Evolutionary conservation across 2,797 vertebrate species (phyloP), one percentile per base, ranked within the genome.

Genomic region (Aselliscus stoliczkanus): DNA sequence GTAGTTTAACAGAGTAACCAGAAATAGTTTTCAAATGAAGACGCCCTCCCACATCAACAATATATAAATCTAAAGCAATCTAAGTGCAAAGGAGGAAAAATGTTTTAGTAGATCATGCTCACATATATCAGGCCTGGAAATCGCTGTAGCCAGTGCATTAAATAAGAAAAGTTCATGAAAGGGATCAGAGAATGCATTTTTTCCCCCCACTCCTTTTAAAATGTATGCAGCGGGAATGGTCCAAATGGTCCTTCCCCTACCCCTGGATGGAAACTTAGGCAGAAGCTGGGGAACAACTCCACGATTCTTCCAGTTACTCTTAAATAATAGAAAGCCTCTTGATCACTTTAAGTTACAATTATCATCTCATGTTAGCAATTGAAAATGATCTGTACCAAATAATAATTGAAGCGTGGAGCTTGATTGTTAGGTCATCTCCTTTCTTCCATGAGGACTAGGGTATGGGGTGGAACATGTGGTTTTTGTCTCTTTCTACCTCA

Each of bases 21-120:
- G 69, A 60, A 31, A 21, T 69, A 17, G 44, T 83, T 86, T 96
- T 90, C 64, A 88, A 89, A 67, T 44, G 76, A 77, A 92, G 20
- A 20, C 20, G 31, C 42, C 67, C 12, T 81, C 31, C 25, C 25
- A 25, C 21, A 65, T 56, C 29, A 89, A 52, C 14, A 79, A 42
- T 54, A 34, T 42, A 56, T 64, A 58, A 70, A 47, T 70, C 42
- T 14, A 75, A 93, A 81, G 27, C 50, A 84, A 39, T 67, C 25
- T 88, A 64, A 69, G 7, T 25, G 21, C 11, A 82, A 83, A 47
- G 31, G 50, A 34, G 12, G 60, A 42, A 34, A 81, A 31, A 17
- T 47, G 5, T 60, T 89, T 64, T 47, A 70, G 44, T 12, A 64
- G 52, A 54, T 65, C 70, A 73, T 29, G 25, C 23, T 21, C 9